phyloP scores from a whole-genome alignment of 2,797 vertebrate genomes.

The Urosaurus nigricauda region DNA sequence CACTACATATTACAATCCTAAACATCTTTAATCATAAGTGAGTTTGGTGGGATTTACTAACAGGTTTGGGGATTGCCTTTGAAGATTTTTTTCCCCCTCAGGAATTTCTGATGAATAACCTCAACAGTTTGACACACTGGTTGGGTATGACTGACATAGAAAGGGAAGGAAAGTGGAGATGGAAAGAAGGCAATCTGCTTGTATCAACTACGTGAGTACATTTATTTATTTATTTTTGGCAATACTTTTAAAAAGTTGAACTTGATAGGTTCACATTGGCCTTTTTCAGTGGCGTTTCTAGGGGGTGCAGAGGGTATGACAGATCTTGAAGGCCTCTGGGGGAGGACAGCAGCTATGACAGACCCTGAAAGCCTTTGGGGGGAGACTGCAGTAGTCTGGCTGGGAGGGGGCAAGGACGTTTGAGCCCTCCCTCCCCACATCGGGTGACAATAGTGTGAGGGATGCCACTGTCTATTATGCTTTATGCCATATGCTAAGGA shows the following conservation, averaged over 20 bases:
- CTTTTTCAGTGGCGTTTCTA: not conserved
- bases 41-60: not conserved
- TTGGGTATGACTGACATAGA: constrained; percentile 9
- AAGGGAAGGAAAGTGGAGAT: constrained; percentile 17
- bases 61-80: not conserved
- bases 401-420: too few species aligned
- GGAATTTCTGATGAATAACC: not conserved
- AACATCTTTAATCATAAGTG: not conserved
- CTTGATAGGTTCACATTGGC: not conserved
- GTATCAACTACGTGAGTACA: constrained; percentile 4
- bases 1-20: not conserved
- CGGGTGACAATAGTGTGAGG: too few species aligned
- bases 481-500: not conserved
- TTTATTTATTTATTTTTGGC: not conserved
- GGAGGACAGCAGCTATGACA: too few species aligned
- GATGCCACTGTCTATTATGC: too few species aligned
- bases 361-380: too few species aligned
- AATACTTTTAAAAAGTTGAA: not conserved
- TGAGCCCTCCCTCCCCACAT: too few species aligned
- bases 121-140: not conserved
- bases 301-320: too few species aligned
- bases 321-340: too few species aligned
- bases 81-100: constrained; percentile 11
- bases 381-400: too few species aligned
- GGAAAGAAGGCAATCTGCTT: not conserved